Evolutionary conservation across 2,888 invertebrate species (phyloP).

Genomic region (Agrochola lota): DNA sequence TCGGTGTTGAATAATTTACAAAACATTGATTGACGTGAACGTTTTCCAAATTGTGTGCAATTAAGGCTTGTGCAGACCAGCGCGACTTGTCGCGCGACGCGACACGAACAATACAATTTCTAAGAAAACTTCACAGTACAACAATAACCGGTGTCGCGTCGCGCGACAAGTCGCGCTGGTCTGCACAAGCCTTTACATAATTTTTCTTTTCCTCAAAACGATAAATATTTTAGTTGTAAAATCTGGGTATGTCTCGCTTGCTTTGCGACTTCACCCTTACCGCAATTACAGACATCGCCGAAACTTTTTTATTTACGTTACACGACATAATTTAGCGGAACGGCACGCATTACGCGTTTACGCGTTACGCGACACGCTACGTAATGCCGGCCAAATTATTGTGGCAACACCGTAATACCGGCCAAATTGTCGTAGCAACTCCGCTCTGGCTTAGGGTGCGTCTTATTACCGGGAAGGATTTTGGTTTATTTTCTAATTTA

Average conservation of each 20-base stretch:
- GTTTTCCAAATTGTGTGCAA: not conserved
- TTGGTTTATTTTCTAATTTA: slow-evolving; percentile 46
- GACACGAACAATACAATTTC: too few relatives aligned
- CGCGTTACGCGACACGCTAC: slow-evolving; percentile 46
- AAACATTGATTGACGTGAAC: not conserved
- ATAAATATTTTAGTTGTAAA: not conserved
- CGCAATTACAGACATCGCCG: slow-evolving; percentile 59
- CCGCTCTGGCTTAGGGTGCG: slow-evolving; percentile 26
- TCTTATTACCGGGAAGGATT: slow-evolving; percentile 31
- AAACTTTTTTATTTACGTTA: slow-evolving; percentile 67
- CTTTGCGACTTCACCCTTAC: slow-evolving; percentile 42
- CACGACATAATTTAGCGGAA: slow-evolving; percentile 59
- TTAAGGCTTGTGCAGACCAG: too few relatives aligned
- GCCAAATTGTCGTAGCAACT: slow-evolving; percentile 39
- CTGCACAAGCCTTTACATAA: too few relatives aligned
- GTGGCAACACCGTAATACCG: slow-evolving; percentile 28
- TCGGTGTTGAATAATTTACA: not conserved
- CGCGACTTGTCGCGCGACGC: too few relatives aligned
- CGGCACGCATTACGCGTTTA: slow-evolving; percentile 59
- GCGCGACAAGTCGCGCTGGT: too few relatives aligned
- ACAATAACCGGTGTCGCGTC: too few relatives aligned
- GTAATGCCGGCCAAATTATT: slow-evolving; percentile 46
- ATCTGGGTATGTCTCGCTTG: not conserved
- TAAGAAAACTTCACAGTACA: too few relatives aligned
- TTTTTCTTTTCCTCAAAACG: not conserved